phyloP scores from a whole-genome alignment of 2,797 vertebrate species.

The Microtus agrestis region DNA sequence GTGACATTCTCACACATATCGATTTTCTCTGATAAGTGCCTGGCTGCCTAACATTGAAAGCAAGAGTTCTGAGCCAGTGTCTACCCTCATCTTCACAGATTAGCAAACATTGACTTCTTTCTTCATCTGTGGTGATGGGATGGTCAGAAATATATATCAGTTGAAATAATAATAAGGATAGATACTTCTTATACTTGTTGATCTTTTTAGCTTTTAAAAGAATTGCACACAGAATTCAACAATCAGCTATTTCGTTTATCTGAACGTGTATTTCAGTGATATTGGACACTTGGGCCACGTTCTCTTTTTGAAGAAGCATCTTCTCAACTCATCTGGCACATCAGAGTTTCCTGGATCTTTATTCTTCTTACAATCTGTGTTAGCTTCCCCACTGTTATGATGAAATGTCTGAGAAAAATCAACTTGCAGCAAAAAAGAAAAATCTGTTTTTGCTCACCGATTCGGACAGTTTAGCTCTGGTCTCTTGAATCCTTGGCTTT shows the following conservation, averaged over 20 bases:
- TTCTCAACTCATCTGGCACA: background rate
- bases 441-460: background rate
- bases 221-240: background rate
- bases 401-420: background rate
- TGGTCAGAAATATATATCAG: background rate
- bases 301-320: background rate
- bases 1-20: background rate
- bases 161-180: conserved; percentile 6
- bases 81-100: background rate
- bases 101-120: background rate
- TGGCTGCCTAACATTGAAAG: background rate
- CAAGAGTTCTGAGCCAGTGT: background rate
- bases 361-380: background rate
- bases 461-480: background rate
- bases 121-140: background rate
- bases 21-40: background rate
- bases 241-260: background rate
- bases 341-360: background rate
- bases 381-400: background rate
- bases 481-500: background rate
- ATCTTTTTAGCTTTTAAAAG: background rate
- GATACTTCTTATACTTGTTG: background rate
- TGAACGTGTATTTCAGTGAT: background rate
- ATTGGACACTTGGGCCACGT: background rate
- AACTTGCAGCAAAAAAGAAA: background rate